Evolutionary conservation across 2,113 vertebrate genomes (phyloP).

Genomic region (Alexandromys fortis): DNA sequence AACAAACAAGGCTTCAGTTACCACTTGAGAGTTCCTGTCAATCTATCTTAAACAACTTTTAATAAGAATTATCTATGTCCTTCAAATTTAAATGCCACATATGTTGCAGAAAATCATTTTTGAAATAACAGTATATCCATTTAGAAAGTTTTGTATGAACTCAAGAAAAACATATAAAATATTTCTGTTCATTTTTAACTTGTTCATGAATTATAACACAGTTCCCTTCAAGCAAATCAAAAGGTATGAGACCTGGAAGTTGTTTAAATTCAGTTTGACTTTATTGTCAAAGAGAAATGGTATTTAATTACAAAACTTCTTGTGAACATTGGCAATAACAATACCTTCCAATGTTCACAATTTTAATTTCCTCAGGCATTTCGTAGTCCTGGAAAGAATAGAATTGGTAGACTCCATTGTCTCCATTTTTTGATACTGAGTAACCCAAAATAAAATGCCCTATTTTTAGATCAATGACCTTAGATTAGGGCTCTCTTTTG

Average conservation of each 20-base stretch:
- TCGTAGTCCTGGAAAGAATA: neutral
- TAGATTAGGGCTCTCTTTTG: neutral
- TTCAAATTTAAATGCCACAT: neutral
- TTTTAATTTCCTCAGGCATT: neutral
- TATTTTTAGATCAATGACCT: neutral
- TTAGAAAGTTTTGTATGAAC: neutral
- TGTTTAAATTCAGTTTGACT: neutral
- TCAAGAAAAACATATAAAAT: neutral
- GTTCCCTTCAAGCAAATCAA: neutral
- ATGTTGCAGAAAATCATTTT: conserved; percentile 23
- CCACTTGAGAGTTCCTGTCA: neutral
- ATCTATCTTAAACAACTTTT: neutral
- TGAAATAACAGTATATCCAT: neutral
- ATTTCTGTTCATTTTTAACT: neutral
- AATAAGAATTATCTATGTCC: neutral
- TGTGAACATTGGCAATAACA: neutral
- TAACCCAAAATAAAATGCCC: neutral
- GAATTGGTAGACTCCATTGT: neutral
- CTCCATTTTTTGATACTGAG: neutral
- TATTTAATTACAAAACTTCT: neutral
- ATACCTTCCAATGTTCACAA: neutral
- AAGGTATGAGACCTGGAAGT: neutral
- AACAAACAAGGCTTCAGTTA: neutral
- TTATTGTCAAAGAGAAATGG: neutral
- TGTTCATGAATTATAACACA: neutral